These are phyloP conservation scores for Xiphias gladius DNA, from an alignment of 2,113 vertebrate genomes.

Conservation along the genomic window DNA sequence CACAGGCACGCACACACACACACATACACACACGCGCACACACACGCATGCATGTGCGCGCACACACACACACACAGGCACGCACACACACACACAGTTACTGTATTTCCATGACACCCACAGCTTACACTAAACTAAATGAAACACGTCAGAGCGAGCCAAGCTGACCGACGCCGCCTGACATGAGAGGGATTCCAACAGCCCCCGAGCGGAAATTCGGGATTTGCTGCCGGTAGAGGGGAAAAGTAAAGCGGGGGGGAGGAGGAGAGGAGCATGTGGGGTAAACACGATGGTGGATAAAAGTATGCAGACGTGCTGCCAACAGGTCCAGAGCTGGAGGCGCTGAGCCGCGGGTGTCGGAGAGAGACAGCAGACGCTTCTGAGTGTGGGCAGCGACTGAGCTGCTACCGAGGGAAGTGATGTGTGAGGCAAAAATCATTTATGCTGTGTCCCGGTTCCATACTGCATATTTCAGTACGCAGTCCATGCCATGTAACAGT, in stretches of 20 bases:
- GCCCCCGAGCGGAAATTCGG: slow-evolving; percentile 12
- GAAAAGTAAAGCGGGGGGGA: not conserved
- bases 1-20: not conserved
- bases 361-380: slow-evolving; percentile 16
- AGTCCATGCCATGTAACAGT: no score
- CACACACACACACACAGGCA: not conserved
- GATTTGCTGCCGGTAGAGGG: slow-evolving; percentile 17
- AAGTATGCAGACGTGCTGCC: not conserved
- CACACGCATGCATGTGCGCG: not conserved
- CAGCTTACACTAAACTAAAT: slow-evolving; percentile 35
- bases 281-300: slow-evolving; percentile 18
- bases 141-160: slow-evolving; percentile 29
- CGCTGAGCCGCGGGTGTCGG: slow-evolving; percentile 17
- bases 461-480: no score
- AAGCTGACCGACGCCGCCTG: not conserved
- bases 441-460: no score
- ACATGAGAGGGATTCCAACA: slow-evolving; percentile 44
- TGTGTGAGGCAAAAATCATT: not conserved
- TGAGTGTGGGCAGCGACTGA: slow-evolving; percentile 16
- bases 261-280: slow-evolving; percentile 2
- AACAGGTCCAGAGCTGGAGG: slow-evolving; percentile 24
- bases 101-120: slow-evolving; percentile 36
- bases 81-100: slow-evolving; percentile 14
- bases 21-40: not conserved
- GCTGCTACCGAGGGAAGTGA: not conserved